phyloP scores from a whole-genome alignment of 2,888 invertebrate genomes.

The Agrotis puta region DNA sequence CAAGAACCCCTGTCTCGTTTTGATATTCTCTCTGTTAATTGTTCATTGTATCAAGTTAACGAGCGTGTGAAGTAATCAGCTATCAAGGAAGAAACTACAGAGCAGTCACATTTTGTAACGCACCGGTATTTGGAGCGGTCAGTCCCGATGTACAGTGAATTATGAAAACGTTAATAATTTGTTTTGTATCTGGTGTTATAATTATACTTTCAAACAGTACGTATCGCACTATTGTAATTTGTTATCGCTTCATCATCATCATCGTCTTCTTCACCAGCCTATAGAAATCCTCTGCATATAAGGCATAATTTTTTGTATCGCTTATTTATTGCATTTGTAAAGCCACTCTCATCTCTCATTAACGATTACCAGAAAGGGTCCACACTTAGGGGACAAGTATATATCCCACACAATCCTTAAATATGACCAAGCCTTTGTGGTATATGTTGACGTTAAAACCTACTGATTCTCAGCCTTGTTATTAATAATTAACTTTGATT shows the following conservation, averaged over 20 bases:
- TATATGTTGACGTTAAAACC: background rate
- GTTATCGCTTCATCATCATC: too few relatives aligned
- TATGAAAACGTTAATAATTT: conserved; percentile 44
- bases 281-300: too few relatives aligned
- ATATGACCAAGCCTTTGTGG: too few relatives aligned
- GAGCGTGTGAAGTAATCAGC: conserved; percentile 43
- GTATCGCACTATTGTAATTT: conserved; percentile 6
- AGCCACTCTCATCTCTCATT: too few relatives aligned
- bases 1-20: conserved; percentile 27
- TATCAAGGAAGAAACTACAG: too few relatives aligned
- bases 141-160: background rate
- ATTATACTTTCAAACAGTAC: conserved; percentile 32
- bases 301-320: too few relatives aligned
- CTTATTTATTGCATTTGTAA: background rate
- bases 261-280: too few relatives aligned
- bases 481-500: background rate
- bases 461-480: background rate
- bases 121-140: background rate
- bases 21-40: conserved; percentile 18
- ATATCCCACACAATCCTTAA: too few relatives aligned
- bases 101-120: conserved; percentile 17
- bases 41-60: conserved; percentile 47
- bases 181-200: conserved; percentile 19
- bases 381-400: too few relatives aligned
- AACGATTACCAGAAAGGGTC: too few relatives aligned